Base-by-base conservation (phyloP, 2,113 vertebrate species). In the Chelonoidis abingdonii region DNA sequence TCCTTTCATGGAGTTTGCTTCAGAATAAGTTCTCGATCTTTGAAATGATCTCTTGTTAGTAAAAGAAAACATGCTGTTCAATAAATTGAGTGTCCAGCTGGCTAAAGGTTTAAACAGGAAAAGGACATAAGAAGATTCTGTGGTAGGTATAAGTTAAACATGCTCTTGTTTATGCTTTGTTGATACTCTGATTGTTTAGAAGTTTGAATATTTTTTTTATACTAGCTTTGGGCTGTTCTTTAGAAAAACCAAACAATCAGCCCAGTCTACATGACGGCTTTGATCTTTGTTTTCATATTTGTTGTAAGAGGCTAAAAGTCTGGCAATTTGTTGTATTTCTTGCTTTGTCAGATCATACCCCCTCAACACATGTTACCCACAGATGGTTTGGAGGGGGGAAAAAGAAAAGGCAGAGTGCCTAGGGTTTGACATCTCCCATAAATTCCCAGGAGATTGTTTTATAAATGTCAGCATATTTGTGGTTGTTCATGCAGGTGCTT, bases 111-210 rank as follows among this genome's bases (percentile, higher is more conserved):
- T 94, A 95, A 92, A 96, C 93, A 95, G 95, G 86, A 98, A 97
- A 97, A 80, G 84, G 88, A 96, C 83, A 81, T 59, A 86, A 93
- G 89, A 88, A 93, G 84, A 96, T 98, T 93, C 94, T 97, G 96
- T 98, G 97, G 96, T 96, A 98, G 97, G 96, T 97, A 97, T 86
- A 97, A 97, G 97, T 97, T 97, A 98, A 98, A 98, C 97, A 98
- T 84, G 84, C 54, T 95, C 88, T 92, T 96, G 93, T 96, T 97
- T 97, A 97, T 96, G 89, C 91, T 97, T 97, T 98, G 80, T 95
- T 95, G 94, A 97, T 97, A 94, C 80, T 97, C 84, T 95, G 87
- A 88, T 97, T 97, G 97, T 98, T 98, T 98, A 97, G 96, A 97
- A 96, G 92, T 95, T 91, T 53, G 86, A 83, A 53, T 72, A 44